Conservation (phyloP, 2,888 invertebrate genomes). For the Archaeoteleia sp. region DNA sequence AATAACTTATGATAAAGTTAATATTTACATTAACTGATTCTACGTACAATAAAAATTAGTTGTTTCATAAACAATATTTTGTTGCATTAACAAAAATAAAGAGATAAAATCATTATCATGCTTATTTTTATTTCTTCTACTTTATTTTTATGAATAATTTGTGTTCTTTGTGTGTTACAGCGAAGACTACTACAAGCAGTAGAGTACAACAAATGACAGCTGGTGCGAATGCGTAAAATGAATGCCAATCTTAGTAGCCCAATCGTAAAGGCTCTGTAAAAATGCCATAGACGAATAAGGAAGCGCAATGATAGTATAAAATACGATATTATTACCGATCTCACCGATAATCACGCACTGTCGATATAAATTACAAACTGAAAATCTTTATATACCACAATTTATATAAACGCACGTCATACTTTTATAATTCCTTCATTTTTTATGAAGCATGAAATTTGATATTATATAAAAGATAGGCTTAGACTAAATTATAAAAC, state of each 20-base stretch:
- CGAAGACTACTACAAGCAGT: slow-evolving; percentile 82
- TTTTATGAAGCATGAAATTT: slow-evolving; percentile 6
- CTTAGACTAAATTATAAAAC: too few relatives aligned
- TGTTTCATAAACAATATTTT: too few relatives aligned
- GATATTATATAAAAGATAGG: slow-evolving; percentile 11
- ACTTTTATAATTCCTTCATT: slow-evolving; percentile 15
- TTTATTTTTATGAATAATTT: too few relatives aligned
- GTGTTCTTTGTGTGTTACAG: slow-evolving; percentile 77
- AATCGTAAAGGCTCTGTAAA: too few relatives aligned
- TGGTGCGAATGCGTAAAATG: slow-evolving; percentile 10
- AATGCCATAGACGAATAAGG: slow-evolving; percentile 29
- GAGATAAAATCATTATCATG: slow-evolving; percentile 6
- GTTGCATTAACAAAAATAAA: too few relatives aligned
- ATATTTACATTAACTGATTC: too few relatives aligned
- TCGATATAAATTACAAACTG: slow-evolving; percentile 35
- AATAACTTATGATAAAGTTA: too few relatives aligned
- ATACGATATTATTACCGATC: slow-evolving; percentile 22
- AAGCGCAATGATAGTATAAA: too few relatives aligned
- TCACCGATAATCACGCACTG: slow-evolving; percentile 31
- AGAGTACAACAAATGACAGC: slow-evolving; percentile 6
- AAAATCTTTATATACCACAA: too few relatives aligned
- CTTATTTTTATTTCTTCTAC: slow-evolving; percentile 8
- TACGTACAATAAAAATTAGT: too few relatives aligned
- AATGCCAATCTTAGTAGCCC: too few relatives aligned
- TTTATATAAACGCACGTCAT: too few relatives aligned